Evolutionary conservation across 2,888 invertebrate species (phyloP).

Genomic region (Theretra japonica): DNA sequence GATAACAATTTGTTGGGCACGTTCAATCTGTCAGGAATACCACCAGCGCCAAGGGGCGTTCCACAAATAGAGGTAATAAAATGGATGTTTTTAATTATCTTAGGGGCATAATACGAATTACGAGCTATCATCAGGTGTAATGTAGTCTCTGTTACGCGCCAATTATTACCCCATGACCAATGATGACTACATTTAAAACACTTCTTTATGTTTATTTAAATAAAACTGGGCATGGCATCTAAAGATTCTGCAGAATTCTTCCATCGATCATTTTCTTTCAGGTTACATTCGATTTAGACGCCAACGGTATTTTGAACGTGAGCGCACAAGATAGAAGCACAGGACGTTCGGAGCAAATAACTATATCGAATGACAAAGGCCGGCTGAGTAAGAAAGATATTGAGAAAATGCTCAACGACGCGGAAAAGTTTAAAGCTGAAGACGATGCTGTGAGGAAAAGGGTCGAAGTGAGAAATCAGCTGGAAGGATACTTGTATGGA

Average conservation of each 20-base stretch:
- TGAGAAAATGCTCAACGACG: constrained; percentile 92
- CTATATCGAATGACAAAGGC: constrained; percentile 94
- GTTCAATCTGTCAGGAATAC: constrained; percentile 92
- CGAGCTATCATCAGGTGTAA: neutral
- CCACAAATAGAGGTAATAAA: constrained; percentile 87
- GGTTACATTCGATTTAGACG: constrained; percentile 95
- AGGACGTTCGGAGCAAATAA: constrained; percentile 91
- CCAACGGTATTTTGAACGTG: constrained; percentile 94
- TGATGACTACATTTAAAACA: no score
- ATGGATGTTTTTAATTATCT: neutral
- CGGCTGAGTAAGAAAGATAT: constrained; percentile 94
- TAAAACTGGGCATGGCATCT: no score
- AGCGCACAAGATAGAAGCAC: constrained; percentile 91
- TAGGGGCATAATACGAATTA: neutral
- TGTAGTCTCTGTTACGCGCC: no score
- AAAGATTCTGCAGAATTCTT: no score
- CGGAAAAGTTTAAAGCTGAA: constrained; percentile 90
- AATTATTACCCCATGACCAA: no score
- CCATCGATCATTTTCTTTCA: constrained; percentile 53
- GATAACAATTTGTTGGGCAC: constrained; percentile 95
- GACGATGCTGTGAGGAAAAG: constrained; percentile 89
- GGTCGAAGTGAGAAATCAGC: constrained; percentile 89
- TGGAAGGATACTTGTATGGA: constrained; percentile 90
- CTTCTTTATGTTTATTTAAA: no score
- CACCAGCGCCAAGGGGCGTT: constrained; percentile 92